Evolutionary conservation across 2,113 vertebrate species (phyloP), one percentile per base, ranked within the genome.

Genomic region (Dasyurus viverrinus): DNA sequence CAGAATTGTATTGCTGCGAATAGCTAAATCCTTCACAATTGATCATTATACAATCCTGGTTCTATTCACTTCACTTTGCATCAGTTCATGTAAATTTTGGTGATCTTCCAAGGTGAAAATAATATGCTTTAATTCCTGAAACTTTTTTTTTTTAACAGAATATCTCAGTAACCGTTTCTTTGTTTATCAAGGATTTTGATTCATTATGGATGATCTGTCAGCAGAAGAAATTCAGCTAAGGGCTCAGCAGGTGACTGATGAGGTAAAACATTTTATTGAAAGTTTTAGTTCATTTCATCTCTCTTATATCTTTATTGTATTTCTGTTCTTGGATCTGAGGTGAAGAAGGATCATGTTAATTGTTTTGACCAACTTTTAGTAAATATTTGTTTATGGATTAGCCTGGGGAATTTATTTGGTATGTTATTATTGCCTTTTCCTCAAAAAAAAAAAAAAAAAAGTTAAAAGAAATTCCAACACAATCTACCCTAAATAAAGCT

Each of bases 231-330:
- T 99, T 89, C 98, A 99, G 60, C 91, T 98, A 89, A 98, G 97
- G 96, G 99, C 99, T 97, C 98, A 99, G 98, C 99, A 99, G 97
- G 98, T 99, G 98, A 99, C 99, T 0, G 99, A 99, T 98, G 99
- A 99, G 99, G 99, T 99, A 98, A 98, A 53, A 23, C 2, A 53
- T 96, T 93, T 2, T 91, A 54, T 95, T 89, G 76, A 46, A 93
- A 90, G 96, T 91, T 89, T 2, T 92, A 95, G 89, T 90, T 55
- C 57, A 93, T 96, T 92, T 42, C n/a, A 42, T n/a, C 8, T 42
- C 68, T 42, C 19, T 42, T 84, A 22, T 42, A 68, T 68, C 12
- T 36, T 3, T 36, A 22, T 36, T 36, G 60, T 93, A 14, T 96
- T 95, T 91, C 25, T 52, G 2, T 96, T 92, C 95, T 94, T 22